These are phyloP conservation scores for Catocala fraxini DNA, from an alignment of 2,888 invertebrate species.

Conservation along the genomic window DNA sequence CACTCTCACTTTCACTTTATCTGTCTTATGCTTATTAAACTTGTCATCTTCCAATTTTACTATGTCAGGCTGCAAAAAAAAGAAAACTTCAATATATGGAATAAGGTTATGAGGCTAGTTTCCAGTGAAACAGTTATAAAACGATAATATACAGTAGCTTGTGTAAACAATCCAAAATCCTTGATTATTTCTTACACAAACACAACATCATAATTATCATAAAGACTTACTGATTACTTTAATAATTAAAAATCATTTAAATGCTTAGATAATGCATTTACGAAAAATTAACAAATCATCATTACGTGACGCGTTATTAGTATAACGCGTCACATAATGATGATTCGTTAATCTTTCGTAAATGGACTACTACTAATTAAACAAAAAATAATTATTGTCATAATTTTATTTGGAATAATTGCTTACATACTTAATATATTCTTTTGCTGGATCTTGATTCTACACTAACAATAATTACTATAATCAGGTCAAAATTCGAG, in stretches of 20 bases:
- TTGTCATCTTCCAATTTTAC: constrained; percentile 79
- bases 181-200: neutral
- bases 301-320: no score
- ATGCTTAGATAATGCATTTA: no score
- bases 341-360: no score
- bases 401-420: no score
- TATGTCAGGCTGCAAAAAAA: constrained; percentile 65
- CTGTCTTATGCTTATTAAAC: constrained; percentile 80
- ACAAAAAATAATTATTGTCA: no score
- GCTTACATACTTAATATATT: no score
- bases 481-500: neutral
- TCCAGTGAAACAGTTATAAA: neutral
- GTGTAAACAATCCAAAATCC: neutral
- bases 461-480: no score
- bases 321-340: no score
- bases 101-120: neutral
- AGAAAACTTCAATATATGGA: constrained; percentile 22
- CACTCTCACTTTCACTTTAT: constrained; percentile 84
- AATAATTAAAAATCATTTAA: no score
- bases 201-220: neutral
- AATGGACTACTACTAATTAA: neutral
- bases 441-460: no score
- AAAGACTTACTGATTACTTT: no score
- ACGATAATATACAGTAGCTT: neutral
- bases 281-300: no score